Evolutionary conservation across 2,113 vertebrate species (phyloP).

Genomic region (Morone saxatilis): DNA sequence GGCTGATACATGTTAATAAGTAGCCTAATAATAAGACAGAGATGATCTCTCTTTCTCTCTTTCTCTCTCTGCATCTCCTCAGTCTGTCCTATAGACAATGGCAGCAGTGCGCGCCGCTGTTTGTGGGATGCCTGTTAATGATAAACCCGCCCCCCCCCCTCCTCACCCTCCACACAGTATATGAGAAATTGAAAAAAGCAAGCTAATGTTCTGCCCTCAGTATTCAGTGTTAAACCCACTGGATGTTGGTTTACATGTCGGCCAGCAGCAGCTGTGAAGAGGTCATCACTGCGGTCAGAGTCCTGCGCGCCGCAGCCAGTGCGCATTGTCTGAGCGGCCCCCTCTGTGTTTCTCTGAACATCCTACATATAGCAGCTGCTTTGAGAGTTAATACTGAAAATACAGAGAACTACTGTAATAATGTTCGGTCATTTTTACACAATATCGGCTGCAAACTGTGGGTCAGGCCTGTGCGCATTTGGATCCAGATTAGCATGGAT

Average conservation of each 20-base stretch:
- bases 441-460: neutral
- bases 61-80: neutral
- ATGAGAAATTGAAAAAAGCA: too few species aligned
- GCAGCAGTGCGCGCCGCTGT: constrained; percentile 37
- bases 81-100: constrained; percentile 52
- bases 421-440: too few species aligned
- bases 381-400: neutral
- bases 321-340: neutral
- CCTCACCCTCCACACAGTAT: too few species aligned
- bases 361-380: neutral
- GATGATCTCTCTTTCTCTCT: constrained; percentile 7
- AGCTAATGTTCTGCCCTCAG: too few species aligned
- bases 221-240: too few species aligned
- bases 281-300: too few species aligned
- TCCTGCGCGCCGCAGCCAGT: too few species aligned
- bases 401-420: neutral
- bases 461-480: neutral
- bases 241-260: too few species aligned
- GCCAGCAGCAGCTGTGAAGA: too few species aligned
- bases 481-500: too few species aligned
- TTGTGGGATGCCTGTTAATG: constrained; percentile 67
- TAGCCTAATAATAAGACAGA: constrained; percentile 72
- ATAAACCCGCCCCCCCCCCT: constrained; percentile 64
- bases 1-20: constrained; percentile 75
- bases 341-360: neutral